Conservation (phyloP, 2,888 invertebrate genomes). For the Idaea straminata region DNA sequence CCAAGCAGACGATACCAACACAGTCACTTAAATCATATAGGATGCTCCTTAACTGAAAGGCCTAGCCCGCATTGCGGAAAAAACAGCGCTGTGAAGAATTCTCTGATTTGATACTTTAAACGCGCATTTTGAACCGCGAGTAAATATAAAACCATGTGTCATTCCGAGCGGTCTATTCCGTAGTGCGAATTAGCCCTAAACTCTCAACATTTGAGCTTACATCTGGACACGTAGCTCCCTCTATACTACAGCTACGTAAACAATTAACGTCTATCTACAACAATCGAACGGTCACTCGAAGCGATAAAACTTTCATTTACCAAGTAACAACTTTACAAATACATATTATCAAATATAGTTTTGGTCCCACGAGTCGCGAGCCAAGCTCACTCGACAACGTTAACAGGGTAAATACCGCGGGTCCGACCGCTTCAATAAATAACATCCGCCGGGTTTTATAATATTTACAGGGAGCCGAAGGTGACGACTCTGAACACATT, state of each 20-base stretch:
- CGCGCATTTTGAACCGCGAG: too few species aligned
- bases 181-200: conserved; percentile 5
- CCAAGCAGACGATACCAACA: too few species aligned
- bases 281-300: conserved; percentile 65
- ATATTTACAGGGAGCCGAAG: background rate
- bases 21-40: too few species aligned
- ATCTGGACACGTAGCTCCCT: background rate
- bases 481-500: conserved; percentile 29
- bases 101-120: too few species aligned
- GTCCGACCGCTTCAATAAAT: conserved; percentile 25
- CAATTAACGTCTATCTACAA: conserved; percentile 66
- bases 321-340: conserved; percentile 52
- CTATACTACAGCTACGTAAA: conserved; percentile 37
- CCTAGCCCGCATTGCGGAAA: too few species aligned
- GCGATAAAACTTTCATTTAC: conserved; percentile 66
- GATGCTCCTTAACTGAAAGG: too few species aligned
- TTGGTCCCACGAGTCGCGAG: conserved; percentile 64
- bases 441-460: conserved; percentile 16
- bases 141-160: too few species aligned
- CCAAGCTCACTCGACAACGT: conserved; percentile 48
- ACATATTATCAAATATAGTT: conserved; percentile 45
- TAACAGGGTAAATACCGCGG: conserved; percentile 54
- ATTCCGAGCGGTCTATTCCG: background rate
- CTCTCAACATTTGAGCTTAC: conserved; percentile 61
- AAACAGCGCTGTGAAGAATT: too few species aligned